A percentile compares a stretch with the other conserved stretches of the same genome.
Evolutionary conservation across 2,888 invertebrate genomes (phyloP).

Genomic region (Mimumesa dahlbomi): DNA sequence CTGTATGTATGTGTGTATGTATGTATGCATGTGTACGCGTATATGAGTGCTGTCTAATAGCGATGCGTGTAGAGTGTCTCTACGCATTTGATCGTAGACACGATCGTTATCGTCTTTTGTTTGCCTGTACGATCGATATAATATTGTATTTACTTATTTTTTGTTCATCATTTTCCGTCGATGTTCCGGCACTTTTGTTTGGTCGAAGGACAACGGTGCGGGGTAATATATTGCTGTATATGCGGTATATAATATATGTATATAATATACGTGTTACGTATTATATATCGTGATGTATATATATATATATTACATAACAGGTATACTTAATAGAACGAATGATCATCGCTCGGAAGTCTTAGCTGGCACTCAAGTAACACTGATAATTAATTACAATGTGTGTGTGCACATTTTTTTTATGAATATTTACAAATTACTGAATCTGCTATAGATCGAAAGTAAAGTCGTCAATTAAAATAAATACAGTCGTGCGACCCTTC

Average conservation of each 20-base stretch:
- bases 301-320: slow-evolving; percentile 32
- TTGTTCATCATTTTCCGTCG: slow-evolving; percentile 34
- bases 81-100: slow-evolving; percentile 17
- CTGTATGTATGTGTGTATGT: not conserved
- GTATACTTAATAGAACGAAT: slow-evolving; percentile 28
- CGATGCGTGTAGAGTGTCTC: not conserved
- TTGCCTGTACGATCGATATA: slow-evolving; percentile 31
- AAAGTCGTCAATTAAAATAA: too few species aligned
- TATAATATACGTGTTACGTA: slow-evolving; percentile 48
- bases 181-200: slow-evolving; percentile 40
- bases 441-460: slow-evolving; percentile 11
- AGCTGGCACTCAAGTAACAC: slow-evolving; percentile 33
- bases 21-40: not conserved
- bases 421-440: slow-evolving; percentile 35
- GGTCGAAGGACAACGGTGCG: slow-evolving; percentile 40
- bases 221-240: slow-evolving; percentile 13
- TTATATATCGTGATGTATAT: slow-evolving; percentile 38
- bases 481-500: not conserved
- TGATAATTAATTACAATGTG: slow-evolving; percentile 31
- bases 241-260: slow-evolving; percentile 43
- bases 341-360: slow-evolving; percentile 32
- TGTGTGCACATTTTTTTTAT: slow-evolving; percentile 24
- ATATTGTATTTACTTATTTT: too few species aligned
- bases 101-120: slow-evolving; percentile 28
- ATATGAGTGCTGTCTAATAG: not conserved